A percentile compares a stretch with the other conserved stretches of the same genome.
These are phyloP conservation scores for Quadroppia sp. DNA, from an alignment of 2,888 invertebrate genomes.

Conservation along the genomic window DNA sequence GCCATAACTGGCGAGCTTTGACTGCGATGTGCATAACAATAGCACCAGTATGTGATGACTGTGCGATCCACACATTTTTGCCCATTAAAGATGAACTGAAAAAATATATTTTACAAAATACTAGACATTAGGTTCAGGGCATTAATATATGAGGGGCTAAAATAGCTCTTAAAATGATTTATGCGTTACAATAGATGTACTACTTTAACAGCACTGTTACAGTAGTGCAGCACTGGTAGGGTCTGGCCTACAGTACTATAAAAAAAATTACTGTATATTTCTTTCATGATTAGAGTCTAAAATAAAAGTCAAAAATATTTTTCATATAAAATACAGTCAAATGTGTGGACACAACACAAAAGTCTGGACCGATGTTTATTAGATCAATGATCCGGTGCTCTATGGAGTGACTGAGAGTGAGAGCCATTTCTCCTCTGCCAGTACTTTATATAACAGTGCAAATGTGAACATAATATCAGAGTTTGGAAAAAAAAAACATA, in stretches of 20 bases:
- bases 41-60: not conserved
- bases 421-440: not conserved
- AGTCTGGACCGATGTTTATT: not conserved
- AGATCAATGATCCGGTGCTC: constrained; percentile 23
- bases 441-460: not conserved
- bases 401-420: not conserved
- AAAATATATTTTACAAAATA: constrained; percentile 1
- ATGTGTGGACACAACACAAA: not conserved
- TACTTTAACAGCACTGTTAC: not conserved
- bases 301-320: not conserved
- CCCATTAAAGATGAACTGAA: constrained; percentile 8
- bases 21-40: not conserved
- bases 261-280: not conserved
- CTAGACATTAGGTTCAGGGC: not conserved
- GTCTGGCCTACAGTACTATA: not conserved
- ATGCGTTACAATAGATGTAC: not conserved
- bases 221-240: not conserved
- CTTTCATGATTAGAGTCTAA: not conserved
- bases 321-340: constrained; percentile 28
- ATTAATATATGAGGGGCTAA: constrained; percentile 24
- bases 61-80: not conserved
- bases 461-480: not conserved
- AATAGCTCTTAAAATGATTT: constrained; percentile 26
- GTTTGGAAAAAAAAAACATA: not conserved
- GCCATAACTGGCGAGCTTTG: no score